phyloP scores from a whole-genome alignment of 2,888 invertebrate species.

The Coremacera marginata region DNA sequence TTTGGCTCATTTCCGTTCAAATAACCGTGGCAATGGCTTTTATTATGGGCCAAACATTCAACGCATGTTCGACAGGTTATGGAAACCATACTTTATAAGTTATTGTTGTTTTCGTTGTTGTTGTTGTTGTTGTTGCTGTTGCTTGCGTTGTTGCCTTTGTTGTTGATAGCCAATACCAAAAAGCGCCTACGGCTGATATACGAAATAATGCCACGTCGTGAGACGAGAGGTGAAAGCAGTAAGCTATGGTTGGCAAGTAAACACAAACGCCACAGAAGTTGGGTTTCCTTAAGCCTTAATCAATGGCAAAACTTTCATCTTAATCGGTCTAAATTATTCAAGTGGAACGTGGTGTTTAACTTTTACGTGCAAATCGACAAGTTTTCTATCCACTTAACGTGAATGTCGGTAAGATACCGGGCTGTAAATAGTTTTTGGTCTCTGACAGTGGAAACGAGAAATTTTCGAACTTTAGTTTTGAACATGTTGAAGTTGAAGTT shows the following conservation, averaged over 20 bases:
- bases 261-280: slow-evolving; percentile 20
- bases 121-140: not conserved
- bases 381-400: slow-evolving; percentile 30
- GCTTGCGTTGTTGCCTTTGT: not conserved
- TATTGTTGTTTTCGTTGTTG: not conserved
- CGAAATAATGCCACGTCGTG: too few relatives aligned
- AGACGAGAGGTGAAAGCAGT: not conserved
- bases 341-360: slow-evolving; percentile 67
- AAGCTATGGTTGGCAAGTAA: not conserved
- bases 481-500: slow-evolving; percentile 5
- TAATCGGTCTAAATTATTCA: slow-evolving; percentile 67
- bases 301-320: slow-evolving; percentile 66
- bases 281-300: slow-evolving; percentile 58
- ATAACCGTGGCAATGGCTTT: slow-evolving; percentile 22
- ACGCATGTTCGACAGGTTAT: slow-evolving; percentile 29
- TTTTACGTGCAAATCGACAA: slow-evolving; percentile 58
- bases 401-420: not conserved
- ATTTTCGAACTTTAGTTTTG: not conserved
- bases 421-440: not conserved
- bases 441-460: not conserved
- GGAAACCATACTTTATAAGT: slow-evolving; percentile 10
- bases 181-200: not conserved
- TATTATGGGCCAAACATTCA: slow-evolving; percentile 22
- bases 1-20: slow-evolving; percentile 33
- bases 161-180: not conserved